Evolutionary conservation across 2,888 invertebrate genomes (phyloP).

Genomic region (Melangyna quadrimaculata): DNA sequence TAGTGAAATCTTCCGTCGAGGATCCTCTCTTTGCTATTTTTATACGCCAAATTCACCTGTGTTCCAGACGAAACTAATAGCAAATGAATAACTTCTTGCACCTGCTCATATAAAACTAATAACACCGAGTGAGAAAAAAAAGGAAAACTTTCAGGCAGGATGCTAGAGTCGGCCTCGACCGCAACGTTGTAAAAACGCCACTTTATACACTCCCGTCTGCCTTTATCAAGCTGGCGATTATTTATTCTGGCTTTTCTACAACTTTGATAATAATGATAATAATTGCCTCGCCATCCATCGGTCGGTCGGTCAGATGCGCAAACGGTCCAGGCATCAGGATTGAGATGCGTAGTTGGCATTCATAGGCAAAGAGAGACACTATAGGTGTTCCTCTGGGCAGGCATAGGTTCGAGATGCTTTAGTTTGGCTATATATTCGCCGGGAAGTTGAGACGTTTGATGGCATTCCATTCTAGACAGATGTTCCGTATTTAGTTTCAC

Average conservation of each 20-base stretch:
- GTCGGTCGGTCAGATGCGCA: conserved; percentile 58
- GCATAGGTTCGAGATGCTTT: too few species aligned
- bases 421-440: conserved; percentile 40
- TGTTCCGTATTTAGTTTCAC: conserved; percentile 70
- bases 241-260: conserved; percentile 69
- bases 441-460: conserved; percentile 70
- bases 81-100: conserved; percentile 68
- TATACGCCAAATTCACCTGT: conserved; percentile 36
- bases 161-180: conserved; percentile 23
- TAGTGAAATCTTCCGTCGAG: conserved; percentile 31
- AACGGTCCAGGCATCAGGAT: conserved; percentile 43
- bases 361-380: conserved; percentile 39
- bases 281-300: conserved; percentile 67
- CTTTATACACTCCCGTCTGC: conserved; percentile 26
- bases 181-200: background rate
- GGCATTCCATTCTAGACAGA: conserved; percentile 71
- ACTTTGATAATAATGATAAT: conserved; percentile 70
- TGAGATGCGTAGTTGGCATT: conserved; percentile 26
- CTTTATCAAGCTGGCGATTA: conserved; percentile 59
- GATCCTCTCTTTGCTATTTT: conserved; percentile 7
- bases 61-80: conserved; percentile 18
- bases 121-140: conserved; percentile 51
- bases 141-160: conserved; percentile 34
- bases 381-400: conserved; percentile 38
- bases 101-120: conserved; percentile 69